These are phyloP conservation scores for Notoglanidium macrostoma DNA, from an alignment of 2,797 vertebrate genomes.

Conservation along the genomic window DNA sequence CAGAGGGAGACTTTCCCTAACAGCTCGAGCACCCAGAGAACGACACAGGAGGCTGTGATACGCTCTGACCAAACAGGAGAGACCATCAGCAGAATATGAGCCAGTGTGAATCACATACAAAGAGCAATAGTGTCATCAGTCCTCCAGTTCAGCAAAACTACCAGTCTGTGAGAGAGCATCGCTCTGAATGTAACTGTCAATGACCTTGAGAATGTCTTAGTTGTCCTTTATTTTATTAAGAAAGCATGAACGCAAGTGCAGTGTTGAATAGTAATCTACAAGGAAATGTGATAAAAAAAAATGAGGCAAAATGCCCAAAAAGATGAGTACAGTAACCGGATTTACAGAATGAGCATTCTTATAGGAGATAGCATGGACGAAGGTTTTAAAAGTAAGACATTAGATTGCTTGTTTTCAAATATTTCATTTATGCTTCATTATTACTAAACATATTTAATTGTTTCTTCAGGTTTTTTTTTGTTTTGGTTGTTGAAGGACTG, in stretches of 20 bases:
- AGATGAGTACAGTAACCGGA: constrained; percentile 6
- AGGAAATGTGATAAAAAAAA: constrained; percentile 19
- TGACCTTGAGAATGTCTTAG: constrained; percentile 59
- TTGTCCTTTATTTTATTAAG: constrained; percentile 51
- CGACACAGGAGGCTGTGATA: constrained; percentile 45
- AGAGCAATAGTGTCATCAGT: constrained; percentile 71
- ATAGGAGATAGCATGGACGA: constrained; percentile 18
- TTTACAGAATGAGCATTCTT: constrained; percentile 31
- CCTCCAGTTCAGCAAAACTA: constrained; percentile 52
- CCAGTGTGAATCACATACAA: constrained; percentile 54
- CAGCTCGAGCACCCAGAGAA: constrained; percentile 47
- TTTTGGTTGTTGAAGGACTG: constrained; percentile 27
- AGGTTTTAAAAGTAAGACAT: constrained; percentile 7
- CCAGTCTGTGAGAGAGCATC: constrained; percentile 55
- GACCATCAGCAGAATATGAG: constrained; percentile 30
- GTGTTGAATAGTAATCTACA: constrained; percentile 43
- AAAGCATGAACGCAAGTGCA: constrained; percentile 39
- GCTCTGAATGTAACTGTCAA: constrained; percentile 68
- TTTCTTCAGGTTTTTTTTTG: constrained; percentile 24
- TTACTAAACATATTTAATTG: constrained; percentile 20
- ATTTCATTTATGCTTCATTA: constrained; percentile 22
- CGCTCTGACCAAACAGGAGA: constrained; percentile 43
- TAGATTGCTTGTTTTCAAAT: constrained; percentile 1
- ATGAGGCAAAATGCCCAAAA: constrained; percentile 21
- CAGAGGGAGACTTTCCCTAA: constrained; percentile 17